Conservation (phyloP, 2,888 invertebrate species). For the Polia nebulosa region DNA sequence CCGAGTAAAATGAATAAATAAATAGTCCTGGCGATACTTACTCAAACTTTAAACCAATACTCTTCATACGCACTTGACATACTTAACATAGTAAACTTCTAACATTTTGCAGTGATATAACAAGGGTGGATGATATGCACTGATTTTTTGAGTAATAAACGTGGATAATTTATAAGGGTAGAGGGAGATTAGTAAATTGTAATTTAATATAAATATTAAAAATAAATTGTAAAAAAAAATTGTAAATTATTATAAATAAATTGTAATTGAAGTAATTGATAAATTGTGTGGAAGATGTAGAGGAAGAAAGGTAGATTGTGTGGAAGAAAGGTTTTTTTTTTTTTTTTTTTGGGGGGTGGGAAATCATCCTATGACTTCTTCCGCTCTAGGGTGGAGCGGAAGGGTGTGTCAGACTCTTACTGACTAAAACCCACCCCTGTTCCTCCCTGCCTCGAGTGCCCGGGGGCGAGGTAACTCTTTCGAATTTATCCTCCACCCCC, state of each 20-base stretch:
- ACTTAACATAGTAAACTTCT: constrained; percentile 21
- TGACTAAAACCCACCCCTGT: too few relatives aligned
- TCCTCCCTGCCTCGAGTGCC: too few relatives aligned
- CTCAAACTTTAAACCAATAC: constrained; percentile 2
- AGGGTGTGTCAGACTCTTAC: too few relatives aligned
- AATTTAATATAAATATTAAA: too few relatives aligned
- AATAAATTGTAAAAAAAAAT: neutral
- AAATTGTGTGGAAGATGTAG: neutral
- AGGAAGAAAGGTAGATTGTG: neutral
- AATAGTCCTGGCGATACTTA: neutral
- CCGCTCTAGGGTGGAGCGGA: too few relatives aligned
- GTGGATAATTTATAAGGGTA: neutral
- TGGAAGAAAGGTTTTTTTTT: too few relatives aligned
- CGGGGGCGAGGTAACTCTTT: too few relatives aligned
- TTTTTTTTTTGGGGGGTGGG: too few relatives aligned
- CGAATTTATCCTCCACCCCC: too few relatives aligned
- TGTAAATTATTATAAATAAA: too few relatives aligned
- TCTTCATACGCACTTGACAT: constrained; percentile 24
- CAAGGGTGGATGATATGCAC: constrained; percentile 15
- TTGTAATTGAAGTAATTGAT: too few relatives aligned
- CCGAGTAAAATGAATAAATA: neutral
- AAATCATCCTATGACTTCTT: too few relatives aligned
- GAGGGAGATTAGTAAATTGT: neutral
- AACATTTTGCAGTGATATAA: constrained; percentile 26
- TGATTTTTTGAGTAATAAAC: neutral